Base-by-base conservation (phyloP, 1,140 invertebrate species). In the Wasmannia auropunctata region DNA sequence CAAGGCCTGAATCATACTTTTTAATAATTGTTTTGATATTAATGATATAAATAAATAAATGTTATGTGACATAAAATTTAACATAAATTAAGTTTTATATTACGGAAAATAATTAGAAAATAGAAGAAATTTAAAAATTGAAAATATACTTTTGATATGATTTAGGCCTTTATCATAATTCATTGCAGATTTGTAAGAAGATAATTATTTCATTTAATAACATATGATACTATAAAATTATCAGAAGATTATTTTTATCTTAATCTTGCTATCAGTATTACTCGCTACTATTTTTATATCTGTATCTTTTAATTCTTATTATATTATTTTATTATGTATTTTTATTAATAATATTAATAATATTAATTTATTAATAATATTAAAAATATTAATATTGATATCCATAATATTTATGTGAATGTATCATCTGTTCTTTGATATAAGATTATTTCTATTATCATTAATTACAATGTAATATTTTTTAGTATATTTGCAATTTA, bases 131-230 rank as follows among this genome's bases (percentile, higher is more conserved):
- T n/a, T n/a, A 69, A 34, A 81, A 49, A 65, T 0, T 54, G 3
- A 2, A 70, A 56, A 31, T 70, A 19, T 63, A 4, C 10, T 63
- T 54, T 16, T 34, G 58, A 40, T 89, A 40, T 89, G 87, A 89
- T 89, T 88, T 88, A 37, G 87, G 87, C 84, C 83, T 88, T 83
- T 19, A n/a, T n/a, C n/a, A n/a, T 22, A 75, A n/a, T n/a, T 70
- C 81, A 58, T 31, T n/a, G 31, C 14, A 46, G 2, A 22, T 34
- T 87, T 74, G 28, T 76, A 58, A 10, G 51, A 67, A 46, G n/a
- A 14, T 76, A 19, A 34, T 56, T 70, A 63, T 19, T 0, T 62
- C 34, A 25, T 22, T n/a, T 16, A 56, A 40, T 25, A 40, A 19
- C 2, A 43, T 72, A 3, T 37, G 22, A 60, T 60, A 43, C 60